Evolutionary conservation across 1,140 invertebrate genomes (phyloP).

Genomic region (Delia radicum): DNA sequence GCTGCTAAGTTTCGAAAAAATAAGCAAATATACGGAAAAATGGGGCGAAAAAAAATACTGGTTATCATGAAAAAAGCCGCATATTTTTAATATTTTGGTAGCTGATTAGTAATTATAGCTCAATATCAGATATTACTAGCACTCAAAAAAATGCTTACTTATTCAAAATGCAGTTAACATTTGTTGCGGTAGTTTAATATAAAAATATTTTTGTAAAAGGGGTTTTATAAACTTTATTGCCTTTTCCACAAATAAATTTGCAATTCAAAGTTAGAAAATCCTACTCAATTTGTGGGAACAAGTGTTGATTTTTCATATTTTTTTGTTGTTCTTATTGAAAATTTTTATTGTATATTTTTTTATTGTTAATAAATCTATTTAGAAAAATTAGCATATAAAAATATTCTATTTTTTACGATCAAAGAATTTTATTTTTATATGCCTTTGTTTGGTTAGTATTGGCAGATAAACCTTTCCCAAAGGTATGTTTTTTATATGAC

Average conservation of each 20-base stretch:
- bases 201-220: neutral
- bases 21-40: too few species aligned
- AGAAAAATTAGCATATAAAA: neutral
- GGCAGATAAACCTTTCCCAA: neutral
- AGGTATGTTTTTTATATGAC: neutral
- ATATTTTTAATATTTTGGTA: too few species aligned
- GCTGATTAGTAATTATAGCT: too few species aligned
- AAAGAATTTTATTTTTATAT: neutral
- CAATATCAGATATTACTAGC: too few species aligned
- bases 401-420: constrained; percentile 1
- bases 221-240: neutral
- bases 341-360: neutral
- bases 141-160: too few species aligned
- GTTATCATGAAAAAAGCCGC: too few species aligned
- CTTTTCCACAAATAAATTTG: neutral
- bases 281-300: neutral
- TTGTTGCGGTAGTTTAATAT: neutral
- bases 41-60: too few species aligned
- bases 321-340: neutral
- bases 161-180: too few species aligned
- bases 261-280: neutral
- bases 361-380: neutral
- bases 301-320: neutral
- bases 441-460: neutral
- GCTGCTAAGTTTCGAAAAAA: too few species aligned